Percentiles rank a stretch among this genome's conserved stretches.
phyloP scores from a whole-genome alignment of 2,888 invertebrate species.

The Alsophila aescularia region DNA sequence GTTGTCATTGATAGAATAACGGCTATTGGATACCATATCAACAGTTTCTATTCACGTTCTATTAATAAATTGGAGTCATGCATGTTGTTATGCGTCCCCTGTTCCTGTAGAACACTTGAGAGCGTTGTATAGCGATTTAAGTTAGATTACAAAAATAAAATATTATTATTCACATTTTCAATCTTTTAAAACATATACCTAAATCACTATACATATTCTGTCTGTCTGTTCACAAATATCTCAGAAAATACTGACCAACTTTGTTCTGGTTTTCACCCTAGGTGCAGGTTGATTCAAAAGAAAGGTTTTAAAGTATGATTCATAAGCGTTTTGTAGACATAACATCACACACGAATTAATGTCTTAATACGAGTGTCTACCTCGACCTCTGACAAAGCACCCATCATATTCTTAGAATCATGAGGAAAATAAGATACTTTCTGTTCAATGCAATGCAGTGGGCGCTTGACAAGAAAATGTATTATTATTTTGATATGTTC shows the following conservation, averaged over 20 bases:
- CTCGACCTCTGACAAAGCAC: slow-evolving; percentile 13
- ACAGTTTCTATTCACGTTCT: slow-evolving; percentile 4
- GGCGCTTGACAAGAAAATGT: not conserved
- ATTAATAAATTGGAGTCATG: slow-evolving; percentile 14
- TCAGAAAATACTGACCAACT: no score
- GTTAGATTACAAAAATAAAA: no score
- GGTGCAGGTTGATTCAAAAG: no score
- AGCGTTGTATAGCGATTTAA: not conserved
- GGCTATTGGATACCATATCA: not conserved
- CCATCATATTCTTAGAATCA: slow-evolving; percentile 9
- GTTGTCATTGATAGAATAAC: not conserved
- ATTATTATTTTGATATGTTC: not conserved
- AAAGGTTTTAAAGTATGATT: no score
- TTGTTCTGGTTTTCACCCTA: no score
- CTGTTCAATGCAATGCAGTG: not conserved
- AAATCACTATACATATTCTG: no score
- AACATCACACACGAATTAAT: no score
- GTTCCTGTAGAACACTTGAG: slow-evolving; percentile 12
- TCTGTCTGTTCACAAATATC: no score
- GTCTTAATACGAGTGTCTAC: no score
- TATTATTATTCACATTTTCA: no score
- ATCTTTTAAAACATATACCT: no score
- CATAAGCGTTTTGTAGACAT: no score
- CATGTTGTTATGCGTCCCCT: slow-evolving; percentile 10
- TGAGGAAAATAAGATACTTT: slow-evolving; percentile 5